A percentile compares a stretch with the other conserved stretches of the same genome.
These are phyloP conservation scores for Coracias cyanogaster DNA, from an alignment of 2,797 vertebrate species.

Conservation along the genomic window DNA sequence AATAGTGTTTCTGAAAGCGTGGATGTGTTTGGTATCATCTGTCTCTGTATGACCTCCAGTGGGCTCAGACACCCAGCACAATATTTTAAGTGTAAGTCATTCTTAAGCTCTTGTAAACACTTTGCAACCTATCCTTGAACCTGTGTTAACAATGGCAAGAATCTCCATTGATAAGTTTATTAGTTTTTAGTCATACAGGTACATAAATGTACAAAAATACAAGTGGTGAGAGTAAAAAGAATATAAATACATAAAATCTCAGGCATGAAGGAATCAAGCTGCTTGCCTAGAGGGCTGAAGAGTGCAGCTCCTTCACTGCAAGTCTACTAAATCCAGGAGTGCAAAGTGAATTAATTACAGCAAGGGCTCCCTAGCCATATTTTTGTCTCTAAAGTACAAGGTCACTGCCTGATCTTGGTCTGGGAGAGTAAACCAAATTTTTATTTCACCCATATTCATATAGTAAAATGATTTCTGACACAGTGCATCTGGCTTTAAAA, in stretches of 20 bases:
- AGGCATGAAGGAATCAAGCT: not conserved
- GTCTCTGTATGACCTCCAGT: not conserved
- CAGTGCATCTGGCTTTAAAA: not conserved
- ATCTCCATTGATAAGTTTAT: not conserved
- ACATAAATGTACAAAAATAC: not conserved
- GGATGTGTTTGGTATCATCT: not conserved
- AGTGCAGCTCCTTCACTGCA: not conserved
- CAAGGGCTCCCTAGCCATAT: not conserved
- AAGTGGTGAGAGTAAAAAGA: not conserved
- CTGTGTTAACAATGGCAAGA: not conserved
- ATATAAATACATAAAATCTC: not conserved
- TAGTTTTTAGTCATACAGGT: not conserved
- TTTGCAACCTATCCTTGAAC: not conserved
- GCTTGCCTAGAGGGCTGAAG: not conserved
- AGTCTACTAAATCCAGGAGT: not conserved
- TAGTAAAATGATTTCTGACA: not conserved
- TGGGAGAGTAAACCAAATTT: not conserved
- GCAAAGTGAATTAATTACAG: not conserved
- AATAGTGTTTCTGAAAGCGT: not conserved
- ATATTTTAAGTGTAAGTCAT: not conserved
- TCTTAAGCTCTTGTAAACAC: not conserved
- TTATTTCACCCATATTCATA: not conserved
- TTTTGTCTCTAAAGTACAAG: not conserved
- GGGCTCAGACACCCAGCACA: not conserved
- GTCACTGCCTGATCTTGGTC: not conserved